Conservation (phyloP, 2,797 vertebrate species). For the Sebastes iracundus region DNA sequence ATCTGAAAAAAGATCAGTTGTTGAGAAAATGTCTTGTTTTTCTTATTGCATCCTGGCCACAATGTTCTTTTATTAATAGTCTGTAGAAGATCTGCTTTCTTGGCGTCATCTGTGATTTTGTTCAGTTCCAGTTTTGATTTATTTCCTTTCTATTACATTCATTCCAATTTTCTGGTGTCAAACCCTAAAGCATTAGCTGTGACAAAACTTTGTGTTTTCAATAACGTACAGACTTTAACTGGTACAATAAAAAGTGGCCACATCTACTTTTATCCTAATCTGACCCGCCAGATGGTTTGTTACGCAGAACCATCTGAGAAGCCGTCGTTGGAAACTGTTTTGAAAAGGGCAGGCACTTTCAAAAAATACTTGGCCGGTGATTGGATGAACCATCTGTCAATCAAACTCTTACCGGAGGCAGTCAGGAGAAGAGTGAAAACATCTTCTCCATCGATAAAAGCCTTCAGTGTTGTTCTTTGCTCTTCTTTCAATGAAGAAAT, state of each 20-base stretch:
- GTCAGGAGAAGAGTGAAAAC: too few species aligned
- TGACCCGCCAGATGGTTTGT: too few species aligned
- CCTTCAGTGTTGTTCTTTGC: too few species aligned
- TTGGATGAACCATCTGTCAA: too few species aligned
- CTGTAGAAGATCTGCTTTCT: not conserved
- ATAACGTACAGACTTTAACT: not conserved
- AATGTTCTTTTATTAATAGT: not conserved
- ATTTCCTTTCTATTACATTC: not conserved
- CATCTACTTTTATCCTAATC: too few species aligned
- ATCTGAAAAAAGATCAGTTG: not conserved
- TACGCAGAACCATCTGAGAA: too few species aligned
- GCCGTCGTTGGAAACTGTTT: too few species aligned
- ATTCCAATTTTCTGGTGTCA: not conserved
- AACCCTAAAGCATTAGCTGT: not conserved
- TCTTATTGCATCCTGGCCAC: not conserved
- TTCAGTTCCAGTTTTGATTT: not conserved
- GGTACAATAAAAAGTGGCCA: not conserved
- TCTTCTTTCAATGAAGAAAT: too few species aligned
- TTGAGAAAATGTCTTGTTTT: not conserved
- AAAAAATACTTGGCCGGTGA: too few species aligned
- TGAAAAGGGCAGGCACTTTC: too few species aligned
- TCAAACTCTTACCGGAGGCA: too few species aligned
- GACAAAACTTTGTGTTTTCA: not conserved
- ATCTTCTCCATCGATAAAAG: too few species aligned
- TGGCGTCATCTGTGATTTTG: not conserved